Evolutionary conservation across 2,797 vertebrate species (phyloP).

Genomic region (Antrozous pallidus): DNA sequence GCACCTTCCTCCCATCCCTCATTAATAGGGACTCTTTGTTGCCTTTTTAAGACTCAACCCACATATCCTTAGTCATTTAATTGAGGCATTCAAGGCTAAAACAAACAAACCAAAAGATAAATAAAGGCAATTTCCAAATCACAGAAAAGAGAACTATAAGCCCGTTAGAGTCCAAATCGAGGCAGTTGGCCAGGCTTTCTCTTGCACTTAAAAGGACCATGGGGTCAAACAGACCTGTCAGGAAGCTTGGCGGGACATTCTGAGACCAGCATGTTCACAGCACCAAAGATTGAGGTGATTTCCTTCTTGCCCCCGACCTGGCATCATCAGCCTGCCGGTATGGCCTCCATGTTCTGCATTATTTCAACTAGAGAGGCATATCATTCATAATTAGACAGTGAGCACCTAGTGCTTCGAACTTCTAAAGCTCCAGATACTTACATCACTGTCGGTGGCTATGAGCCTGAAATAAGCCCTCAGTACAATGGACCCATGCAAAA

Average conservation of each 20-base stretch:
- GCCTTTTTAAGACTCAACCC: conserved; percentile 58
- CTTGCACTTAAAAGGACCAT: neutral
- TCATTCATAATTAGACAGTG: neutral
- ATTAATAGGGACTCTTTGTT: conserved; percentile 39
- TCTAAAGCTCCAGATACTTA: neutral
- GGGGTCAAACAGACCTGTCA: neutral
- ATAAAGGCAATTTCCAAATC: conserved; percentile 22
- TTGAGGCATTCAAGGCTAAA: conserved; percentile 41
- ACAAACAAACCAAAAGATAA: conserved; percentile 33
- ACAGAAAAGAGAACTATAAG: conserved; percentile 54
- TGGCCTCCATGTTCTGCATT: neutral
- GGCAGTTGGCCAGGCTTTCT: neutral
- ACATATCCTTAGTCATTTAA: conserved; percentile 1
- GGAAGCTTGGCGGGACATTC: neutral
- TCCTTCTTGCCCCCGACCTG: neutral
- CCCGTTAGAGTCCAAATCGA: neutral
- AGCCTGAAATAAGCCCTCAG: conserved; percentile 56
- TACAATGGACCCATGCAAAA: conserved; percentile 14
- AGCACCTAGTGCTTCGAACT: neutral
- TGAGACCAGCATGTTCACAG: neutral
- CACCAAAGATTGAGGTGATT: accelerated
- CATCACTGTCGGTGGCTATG: neutral
- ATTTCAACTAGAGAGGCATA: neutral
- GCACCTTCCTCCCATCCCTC: neutral
- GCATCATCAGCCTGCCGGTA: neutral